Conservation (phyloP, 2,888 invertebrate genomes). For the Drosophila austrosaltans region DNA sequence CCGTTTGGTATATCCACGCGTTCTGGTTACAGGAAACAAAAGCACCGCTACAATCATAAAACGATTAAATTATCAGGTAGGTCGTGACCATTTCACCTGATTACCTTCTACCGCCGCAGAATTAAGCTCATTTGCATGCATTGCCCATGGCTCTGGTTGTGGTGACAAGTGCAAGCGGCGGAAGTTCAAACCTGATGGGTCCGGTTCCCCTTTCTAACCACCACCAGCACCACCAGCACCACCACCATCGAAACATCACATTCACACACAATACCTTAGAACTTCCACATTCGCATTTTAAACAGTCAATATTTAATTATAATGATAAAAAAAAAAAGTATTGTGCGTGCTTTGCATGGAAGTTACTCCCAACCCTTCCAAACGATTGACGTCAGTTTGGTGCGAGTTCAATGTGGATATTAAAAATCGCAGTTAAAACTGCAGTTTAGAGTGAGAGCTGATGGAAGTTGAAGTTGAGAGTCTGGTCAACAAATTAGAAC, state of each 20-base stretch:
- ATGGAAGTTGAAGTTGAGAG: conserved; percentile 19
- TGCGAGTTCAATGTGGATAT: background rate
- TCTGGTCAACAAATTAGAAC: conserved; percentile 80
- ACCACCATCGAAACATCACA: background rate
- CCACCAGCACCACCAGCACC: background rate
- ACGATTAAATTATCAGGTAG: conserved; percentile 64
- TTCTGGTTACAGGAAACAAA: conserved; percentile 63
- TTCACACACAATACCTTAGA: conserved; percentile 44
- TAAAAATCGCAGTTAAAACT: background rate
- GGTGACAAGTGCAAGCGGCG: conserved; percentile 45
- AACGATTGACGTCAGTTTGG: background rate
- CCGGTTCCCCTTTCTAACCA: conserved; percentile 14
- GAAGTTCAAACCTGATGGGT: conserved; percentile 35
- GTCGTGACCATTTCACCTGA: conserved; percentile 80
- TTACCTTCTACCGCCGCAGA: conserved; percentile 38
- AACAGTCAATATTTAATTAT: conserved; percentile 61
- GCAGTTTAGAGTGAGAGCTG: background rate
- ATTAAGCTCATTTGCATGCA: conserved; percentile 70
- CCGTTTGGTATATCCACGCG: conserved; percentile 23
- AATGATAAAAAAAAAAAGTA: conserved; percentile 20
- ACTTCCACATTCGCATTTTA: conserved; percentile 69
- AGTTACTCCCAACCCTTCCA: conserved; percentile 19
- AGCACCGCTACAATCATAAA: conserved; percentile 78
- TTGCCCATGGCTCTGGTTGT: conserved; percentile 26
- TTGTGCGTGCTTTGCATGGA: conserved; percentile 69